phyloP scores from a whole-genome alignment of 2,113 vertebrate genomes.

The Corythoichthys haematopterus region DNA sequence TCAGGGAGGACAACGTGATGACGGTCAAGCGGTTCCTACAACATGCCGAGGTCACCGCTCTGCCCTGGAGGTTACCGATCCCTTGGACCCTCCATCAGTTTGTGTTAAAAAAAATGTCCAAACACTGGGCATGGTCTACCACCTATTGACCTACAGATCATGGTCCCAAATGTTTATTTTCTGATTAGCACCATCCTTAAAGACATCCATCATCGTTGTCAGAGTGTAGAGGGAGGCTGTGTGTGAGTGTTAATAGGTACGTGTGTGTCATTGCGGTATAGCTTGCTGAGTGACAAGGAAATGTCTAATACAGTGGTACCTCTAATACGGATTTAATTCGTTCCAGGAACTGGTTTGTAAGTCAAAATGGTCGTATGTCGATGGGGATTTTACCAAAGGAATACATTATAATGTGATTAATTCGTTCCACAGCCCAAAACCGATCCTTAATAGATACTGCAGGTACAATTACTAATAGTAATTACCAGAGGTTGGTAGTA shows the following conservation, averaged over 20 bases:
- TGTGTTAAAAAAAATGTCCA: constrained; percentile 30
- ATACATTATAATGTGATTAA: no score
- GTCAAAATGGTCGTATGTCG: no score
- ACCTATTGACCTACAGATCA: constrained; percentile 50
- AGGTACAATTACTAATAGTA: no score
- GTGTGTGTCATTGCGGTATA: constrained; percentile 13
- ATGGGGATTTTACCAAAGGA: no score
- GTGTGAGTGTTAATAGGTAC: background rate
- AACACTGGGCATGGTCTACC: constrained; percentile 27
- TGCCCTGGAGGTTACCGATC: constrained; percentile 20
- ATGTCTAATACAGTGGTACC: constrained; percentile 9
- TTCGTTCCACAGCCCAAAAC: no score
- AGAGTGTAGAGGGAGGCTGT: constrained; percentile 15
- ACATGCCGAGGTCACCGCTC: constrained; percentile 44
- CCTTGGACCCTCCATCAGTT: constrained; percentile 42
- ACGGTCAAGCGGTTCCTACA: constrained; percentile 41
- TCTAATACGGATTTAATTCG: no score
- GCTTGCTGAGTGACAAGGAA: constrained; percentile 35
- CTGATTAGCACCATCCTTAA: constrained; percentile 50
- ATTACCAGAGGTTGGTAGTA: no score
- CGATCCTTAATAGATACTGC: no score
- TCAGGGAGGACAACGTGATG: constrained; percentile 42
- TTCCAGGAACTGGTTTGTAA: no score
- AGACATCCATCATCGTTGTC: constrained; percentile 62
- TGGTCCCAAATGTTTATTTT: constrained; percentile 57